phyloP scores from a whole-genome alignment of 2,113 vertebrate genomes.

The Strix uralensis region DNA sequence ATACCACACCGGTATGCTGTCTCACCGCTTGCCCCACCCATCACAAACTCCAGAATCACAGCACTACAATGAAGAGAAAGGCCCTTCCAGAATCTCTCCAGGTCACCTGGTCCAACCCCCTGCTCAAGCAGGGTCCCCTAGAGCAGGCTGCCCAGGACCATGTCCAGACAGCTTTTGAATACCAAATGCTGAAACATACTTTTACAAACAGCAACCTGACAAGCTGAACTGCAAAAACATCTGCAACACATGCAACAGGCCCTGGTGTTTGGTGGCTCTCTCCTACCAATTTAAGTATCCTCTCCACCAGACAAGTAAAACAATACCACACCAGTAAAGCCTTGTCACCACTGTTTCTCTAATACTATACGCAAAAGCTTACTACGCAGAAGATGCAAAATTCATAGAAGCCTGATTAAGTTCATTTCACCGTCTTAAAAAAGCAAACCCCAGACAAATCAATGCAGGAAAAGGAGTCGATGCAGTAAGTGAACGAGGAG shows the following conservation, averaged over 20 bases:
- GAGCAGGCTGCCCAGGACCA: neutral
- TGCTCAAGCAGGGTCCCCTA: neutral
- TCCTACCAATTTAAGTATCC: neutral
- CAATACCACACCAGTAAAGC: neutral
- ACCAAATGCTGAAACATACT: neutral
- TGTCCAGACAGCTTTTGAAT: neutral
- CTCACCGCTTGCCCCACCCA: rapidly evolving
- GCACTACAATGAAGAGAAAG: neutral
- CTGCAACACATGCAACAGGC: too few relatives aligned
- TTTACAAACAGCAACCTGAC: neutral
- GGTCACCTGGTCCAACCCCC: neutral
- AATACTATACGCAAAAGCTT: rapidly evolving
- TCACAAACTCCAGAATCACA: neutral
- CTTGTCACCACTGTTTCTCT: neutral
- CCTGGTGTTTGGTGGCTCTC: neutral
- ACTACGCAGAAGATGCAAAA: neutral
- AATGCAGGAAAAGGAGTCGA: neutral
- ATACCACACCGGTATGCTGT: neutral
- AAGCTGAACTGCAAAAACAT: neutral
- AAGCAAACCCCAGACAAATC: neutral
- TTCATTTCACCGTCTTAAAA: neutral
- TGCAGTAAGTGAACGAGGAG: neutral
- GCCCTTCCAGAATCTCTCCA: neutral
- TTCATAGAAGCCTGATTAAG: rapidly evolving
- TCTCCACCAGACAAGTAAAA: neutral